Conservation (phyloP, 2,888 invertebrate genomes). For the Drosophila pseudotalamancana region DNA sequence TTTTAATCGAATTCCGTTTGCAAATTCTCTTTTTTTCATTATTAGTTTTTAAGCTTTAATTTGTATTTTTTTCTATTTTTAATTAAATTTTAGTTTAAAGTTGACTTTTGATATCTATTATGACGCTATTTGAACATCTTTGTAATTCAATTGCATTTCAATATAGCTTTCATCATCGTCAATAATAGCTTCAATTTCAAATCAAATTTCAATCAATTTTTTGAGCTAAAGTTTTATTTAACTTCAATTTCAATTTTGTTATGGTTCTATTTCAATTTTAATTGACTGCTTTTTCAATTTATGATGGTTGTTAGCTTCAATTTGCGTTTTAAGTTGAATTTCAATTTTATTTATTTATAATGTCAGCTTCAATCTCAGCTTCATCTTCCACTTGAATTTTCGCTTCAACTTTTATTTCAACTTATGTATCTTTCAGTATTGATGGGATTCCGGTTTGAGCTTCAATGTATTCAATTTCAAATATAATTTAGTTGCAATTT, state of each 20-base stretch:
- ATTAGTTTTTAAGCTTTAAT: background rate
- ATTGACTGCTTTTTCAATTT: constrained; percentile 1
- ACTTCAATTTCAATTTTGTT: background rate
- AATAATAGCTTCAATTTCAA: background rate
- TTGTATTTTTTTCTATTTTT: too few relatives aligned
- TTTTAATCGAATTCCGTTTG: background rate
- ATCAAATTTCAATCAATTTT: background rate
- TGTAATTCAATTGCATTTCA: background rate
- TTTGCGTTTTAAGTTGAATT: background rate
- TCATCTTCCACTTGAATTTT: too few relatives aligned
- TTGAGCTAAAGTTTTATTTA: too few relatives aligned
- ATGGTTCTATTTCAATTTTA: background rate
- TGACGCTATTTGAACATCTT: background rate
- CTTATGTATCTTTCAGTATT: too few relatives aligned
- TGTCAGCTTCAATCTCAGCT: background rate
- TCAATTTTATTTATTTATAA: background rate
- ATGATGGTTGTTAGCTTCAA: constrained; percentile 1
- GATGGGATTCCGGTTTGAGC: too few relatives aligned
- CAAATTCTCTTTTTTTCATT: background rate
- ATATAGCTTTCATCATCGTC: background rate
- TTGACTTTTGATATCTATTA: background rate
- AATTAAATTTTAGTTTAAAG: background rate
- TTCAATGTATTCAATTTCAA: background rate
- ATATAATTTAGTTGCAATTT: background rate
- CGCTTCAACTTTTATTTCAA: background rate